Percentiles rank a stretch among this genome's conserved stretches.
phyloP scores from a whole-genome alignment of 2,113 vertebrate species.

The Heterotilapia buettikoferi region DNA sequence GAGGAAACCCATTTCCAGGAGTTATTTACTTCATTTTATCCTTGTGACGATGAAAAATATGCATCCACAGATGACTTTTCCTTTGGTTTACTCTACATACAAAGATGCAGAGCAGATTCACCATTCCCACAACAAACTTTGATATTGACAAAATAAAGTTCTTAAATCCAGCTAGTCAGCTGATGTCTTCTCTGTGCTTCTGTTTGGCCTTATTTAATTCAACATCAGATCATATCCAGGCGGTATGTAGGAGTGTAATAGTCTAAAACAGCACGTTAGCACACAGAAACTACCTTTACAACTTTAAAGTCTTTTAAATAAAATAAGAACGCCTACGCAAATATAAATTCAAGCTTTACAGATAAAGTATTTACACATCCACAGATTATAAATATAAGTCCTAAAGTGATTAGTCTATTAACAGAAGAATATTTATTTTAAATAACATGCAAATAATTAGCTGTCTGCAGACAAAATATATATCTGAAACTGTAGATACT shows the following conservation, averaged over 20 bases:
- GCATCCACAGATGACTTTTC: not conserved
- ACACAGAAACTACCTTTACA: not conserved
- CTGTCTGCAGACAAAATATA: not conserved
- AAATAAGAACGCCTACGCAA: fast-evolving
- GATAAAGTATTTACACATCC: not conserved
- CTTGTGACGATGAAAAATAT: not conserved
- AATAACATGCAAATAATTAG: not conserved
- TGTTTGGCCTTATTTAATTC: not conserved
- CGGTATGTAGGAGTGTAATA: not conserved
- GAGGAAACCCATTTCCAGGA: not conserved
- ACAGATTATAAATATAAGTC: not conserved
- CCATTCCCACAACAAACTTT: not conserved
- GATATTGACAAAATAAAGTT: conserved; percentile 25
- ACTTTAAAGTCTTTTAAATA: not conserved
- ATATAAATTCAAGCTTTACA: not conserved
- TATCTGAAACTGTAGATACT: not conserved
- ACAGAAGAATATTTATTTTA: not conserved
- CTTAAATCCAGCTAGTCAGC: not conserved
- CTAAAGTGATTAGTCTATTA: not conserved
- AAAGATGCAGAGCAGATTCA: not conserved
- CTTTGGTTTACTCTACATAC: not conserved
- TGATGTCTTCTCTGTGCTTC: not conserved
- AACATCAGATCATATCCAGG: not conserved
- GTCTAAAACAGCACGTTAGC: not conserved
- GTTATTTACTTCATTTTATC: not conserved